Evolutionary conservation across 2,797 vertebrate genomes (phyloP).

Genomic region (Platalea minor): DNA sequence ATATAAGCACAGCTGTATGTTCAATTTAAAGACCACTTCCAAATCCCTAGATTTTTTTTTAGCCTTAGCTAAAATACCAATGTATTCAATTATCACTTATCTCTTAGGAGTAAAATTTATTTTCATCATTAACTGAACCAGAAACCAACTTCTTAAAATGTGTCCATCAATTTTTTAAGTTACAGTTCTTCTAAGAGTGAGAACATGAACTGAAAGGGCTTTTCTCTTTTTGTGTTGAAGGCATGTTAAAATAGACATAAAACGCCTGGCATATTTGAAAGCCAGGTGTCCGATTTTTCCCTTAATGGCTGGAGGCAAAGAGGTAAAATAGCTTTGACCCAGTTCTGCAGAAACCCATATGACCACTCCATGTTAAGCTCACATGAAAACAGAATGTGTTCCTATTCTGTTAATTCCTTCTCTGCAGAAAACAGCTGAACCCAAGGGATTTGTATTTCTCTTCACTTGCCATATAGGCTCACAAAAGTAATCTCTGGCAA

Average conservation of each 20-base stretch:
- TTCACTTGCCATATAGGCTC: background rate
- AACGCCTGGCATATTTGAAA: background rate
- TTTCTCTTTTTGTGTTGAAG: background rate
- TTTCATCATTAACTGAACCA: background rate
- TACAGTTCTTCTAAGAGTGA: background rate
- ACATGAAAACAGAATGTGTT: background rate
- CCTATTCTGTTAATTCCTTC: background rate
- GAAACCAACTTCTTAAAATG: background rate
- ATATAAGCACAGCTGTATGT: background rate
- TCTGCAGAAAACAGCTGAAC: slow-evolving; percentile 8
- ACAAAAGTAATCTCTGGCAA: background rate
- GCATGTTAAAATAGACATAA: background rate
- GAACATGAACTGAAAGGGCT: background rate
- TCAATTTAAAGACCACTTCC: background rate
- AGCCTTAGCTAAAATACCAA: background rate
- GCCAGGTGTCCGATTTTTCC: background rate
- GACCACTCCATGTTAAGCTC: background rate
- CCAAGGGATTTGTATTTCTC: background rate
- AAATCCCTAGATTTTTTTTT: background rate
- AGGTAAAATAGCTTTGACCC: slow-evolving; percentile 65
- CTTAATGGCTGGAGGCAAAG: slow-evolving; percentile 25
- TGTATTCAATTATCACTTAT: background rate
- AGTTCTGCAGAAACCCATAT: slow-evolving; percentile 41
- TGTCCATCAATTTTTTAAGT: background rate
- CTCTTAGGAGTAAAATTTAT: background rate